Evolutionary conservation across 2,888 invertebrate genomes (phyloP), one percentile per base, ranked within the genome.

Genomic region (Cyrtodaria siliqua): DNA sequence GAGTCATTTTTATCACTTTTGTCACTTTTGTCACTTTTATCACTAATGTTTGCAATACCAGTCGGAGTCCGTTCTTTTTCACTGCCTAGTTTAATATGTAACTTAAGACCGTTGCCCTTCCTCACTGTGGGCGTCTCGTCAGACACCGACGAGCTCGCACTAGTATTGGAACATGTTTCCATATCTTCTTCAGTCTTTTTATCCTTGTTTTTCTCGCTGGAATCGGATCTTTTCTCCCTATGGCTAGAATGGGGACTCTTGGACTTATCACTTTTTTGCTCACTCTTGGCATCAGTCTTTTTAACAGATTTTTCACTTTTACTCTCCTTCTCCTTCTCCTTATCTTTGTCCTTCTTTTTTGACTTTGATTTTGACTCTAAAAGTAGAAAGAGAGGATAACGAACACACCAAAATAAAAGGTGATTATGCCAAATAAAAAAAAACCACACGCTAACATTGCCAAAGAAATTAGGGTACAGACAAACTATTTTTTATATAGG

Each of bases 281-380:
- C 44, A 20, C 62, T 74, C 24, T 52, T 53, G 12, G 72, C 67
- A 93, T 76, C 94, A 62, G 94, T 94, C 55, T 78, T 75, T 29
- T 77, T 74, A 29, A 73, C 72, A 55, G 67, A 59, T 18, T 70
- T 62, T 38, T 84, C 82, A 33, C 73, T 76, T 79, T 94, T 94
- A 23, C 70, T 74, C 40, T 77, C 69, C 20, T 69, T 74, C 53
- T 87, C 85, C 55, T 87, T 87, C 94, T 94, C 79, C 91, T 93
- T 93, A 93, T 72, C 83, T 20, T 78, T 80, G 26, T 85, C 85
- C 47, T 82, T 56, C 76, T 87, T 63, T 60, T 71, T 83, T 68
- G 84, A 67, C 23, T 69, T 76, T 50, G 71, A 73, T 26, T 69
- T 70, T 14, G 59, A 57, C 38, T 78, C 72, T 8, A 61, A 66